Evolutionary conservation across 2,113 vertebrate genomes (phyloP).

Genomic region (Eublepharis macularius): DNA sequence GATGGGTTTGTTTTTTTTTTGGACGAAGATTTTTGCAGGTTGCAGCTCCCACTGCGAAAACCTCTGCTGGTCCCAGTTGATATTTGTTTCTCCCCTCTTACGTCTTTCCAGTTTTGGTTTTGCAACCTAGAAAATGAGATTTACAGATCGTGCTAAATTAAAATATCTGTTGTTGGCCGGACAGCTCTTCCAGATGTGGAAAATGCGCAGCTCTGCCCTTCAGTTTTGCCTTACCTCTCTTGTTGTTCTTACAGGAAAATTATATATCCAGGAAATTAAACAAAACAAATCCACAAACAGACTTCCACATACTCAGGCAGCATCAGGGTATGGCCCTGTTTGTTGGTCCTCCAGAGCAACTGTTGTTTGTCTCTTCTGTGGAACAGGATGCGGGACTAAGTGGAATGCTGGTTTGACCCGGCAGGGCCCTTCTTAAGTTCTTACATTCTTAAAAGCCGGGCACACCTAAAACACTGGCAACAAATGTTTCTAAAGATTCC

Average conservation of each 20-base stretch:
- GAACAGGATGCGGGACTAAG: too few species aligned
- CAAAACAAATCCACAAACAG: not conserved
- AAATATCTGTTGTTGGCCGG: not conserved
- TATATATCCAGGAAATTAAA: not conserved
- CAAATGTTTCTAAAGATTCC: too few species aligned
- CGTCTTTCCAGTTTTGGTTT: not conserved
- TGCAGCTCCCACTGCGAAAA: not conserved
- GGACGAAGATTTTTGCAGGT: not conserved
- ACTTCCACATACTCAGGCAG: too few species aligned
- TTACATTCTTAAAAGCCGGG: too few species aligned
- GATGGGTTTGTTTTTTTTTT: not conserved
- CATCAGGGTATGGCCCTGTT: too few species aligned
- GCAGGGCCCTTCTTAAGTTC: too few species aligned
- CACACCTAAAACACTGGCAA: too few species aligned
- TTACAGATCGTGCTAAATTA: conserved; percentile 1
- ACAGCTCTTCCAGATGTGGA: conserved; percentile 1
- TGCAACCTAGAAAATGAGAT: conserved; percentile 6
- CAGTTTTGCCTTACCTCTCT: not conserved
- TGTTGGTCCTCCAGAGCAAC: too few species aligned
- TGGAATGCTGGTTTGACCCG: too few species aligned
- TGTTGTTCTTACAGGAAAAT: conserved; percentile 17
- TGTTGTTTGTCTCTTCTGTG: too few species aligned
- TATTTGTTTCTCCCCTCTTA: rapidly evolving
- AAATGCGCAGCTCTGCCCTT: not conserved
- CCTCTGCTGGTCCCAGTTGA: not conserved